A percentile compares a stretch with the other conserved stretches of the same genome.
These are phyloP conservation scores for Drosophila watanabei DNA, from an alignment of 1,140 invertebrate genomes.

Conservation along the genomic window DNA sequence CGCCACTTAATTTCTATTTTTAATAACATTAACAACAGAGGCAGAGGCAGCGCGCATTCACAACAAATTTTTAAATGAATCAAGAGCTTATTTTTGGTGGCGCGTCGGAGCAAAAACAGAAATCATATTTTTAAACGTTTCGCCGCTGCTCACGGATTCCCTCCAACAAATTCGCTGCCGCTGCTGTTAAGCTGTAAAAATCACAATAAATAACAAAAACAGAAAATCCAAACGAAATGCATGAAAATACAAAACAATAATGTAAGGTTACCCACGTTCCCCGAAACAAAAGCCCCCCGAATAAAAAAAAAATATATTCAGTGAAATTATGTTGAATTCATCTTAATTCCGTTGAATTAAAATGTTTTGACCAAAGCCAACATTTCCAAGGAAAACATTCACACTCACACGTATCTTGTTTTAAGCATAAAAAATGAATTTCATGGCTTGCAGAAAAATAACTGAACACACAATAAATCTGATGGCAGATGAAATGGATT, in stretches of 20 bases:
- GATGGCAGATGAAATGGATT: constrained; percentile 15
- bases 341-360: constrained; percentile 26
- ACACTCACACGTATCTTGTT: neutral
- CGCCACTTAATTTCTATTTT: constrained; percentile 82
- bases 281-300: neutral
- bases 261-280: neutral
- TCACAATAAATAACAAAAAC: constrained; percentile 18
- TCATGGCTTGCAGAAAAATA: constrained; percentile 18
- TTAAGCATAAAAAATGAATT: constrained; percentile 26
- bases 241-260: constrained; percentile 8
- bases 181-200: constrained; percentile 36
- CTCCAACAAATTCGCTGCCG: constrained; percentile 40
- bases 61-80: constrained; percentile 71
- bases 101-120: constrained; percentile 39
- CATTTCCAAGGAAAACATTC: constrained; percentile 29
- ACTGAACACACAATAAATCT: constrained; percentile 12
- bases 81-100: constrained; percentile 75
- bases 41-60: constrained; percentile 34
- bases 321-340: constrained; percentile 15
- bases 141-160: constrained; percentile 58
- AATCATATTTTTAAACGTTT: constrained; percentile 70
- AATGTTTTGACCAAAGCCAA: constrained; percentile 12
- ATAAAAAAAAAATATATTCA: neutral
- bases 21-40: constrained; percentile 67
- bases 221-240: neutral